A percentile compares a stretch with the other conserved stretches of the same genome.
Evolutionary conservation across 2,888 invertebrate genomes (phyloP).

Genomic region (Ametastegia equiseti): DNA sequence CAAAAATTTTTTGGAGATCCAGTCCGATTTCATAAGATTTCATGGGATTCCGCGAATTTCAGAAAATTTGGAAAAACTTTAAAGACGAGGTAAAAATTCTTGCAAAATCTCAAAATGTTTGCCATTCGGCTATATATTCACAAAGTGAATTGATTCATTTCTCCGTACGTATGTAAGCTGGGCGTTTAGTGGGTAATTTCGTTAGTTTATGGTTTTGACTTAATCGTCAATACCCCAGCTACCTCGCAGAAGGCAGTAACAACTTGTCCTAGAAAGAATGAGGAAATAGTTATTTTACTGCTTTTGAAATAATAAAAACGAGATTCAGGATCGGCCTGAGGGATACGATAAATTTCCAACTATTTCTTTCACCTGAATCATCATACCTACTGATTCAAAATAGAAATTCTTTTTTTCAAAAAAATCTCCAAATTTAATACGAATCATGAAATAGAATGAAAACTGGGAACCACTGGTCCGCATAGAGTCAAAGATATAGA

Average conservation of each 20-base stretch:
- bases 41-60: too few species aligned
- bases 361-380: neutral
- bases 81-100: neutral
- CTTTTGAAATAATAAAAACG: neutral
- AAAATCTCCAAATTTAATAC: neutral
- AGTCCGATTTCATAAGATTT: too few species aligned
- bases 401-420: too few species aligned
- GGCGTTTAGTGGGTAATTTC: neutral
- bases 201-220: neutral
- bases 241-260: neutral
- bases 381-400: too few species aligned
- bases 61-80: neutral
- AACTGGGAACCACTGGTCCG: slow-evolving; percentile 8
- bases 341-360: neutral
- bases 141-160: neutral
- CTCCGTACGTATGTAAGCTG: neutral
- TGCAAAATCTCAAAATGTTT: neutral
- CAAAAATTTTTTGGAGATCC: too few species aligned
- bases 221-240: neutral
- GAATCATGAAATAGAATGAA: neutral
- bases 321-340: neutral
- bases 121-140: neutral
- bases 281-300: neutral
- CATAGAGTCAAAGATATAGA: neutral
- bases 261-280: slow-evolving; percentile 3